phyloP scores from a whole-genome alignment of 2,888 invertebrate genomes.

The Eretmocerus hayati region DNA sequence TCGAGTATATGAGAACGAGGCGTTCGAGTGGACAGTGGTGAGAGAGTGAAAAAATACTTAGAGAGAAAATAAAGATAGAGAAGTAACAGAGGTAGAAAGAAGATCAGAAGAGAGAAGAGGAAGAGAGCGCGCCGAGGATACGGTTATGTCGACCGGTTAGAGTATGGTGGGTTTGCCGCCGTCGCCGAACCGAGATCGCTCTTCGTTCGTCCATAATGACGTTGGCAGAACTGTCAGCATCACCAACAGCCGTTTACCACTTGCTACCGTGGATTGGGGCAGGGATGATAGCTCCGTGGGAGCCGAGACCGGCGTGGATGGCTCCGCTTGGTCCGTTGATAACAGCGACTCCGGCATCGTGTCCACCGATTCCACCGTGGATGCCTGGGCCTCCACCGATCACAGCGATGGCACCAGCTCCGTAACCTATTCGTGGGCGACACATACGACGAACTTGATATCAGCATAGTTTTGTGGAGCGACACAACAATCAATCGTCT shows the following conservation, averaged over 20 bases:
- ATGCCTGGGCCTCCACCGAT: conserved; percentile 42
- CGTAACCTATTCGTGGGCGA: conserved; percentile 23
- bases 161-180: conserved; percentile 46
- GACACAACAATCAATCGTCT: conserved; percentile 5
- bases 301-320: conserved; percentile 46
- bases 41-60: not conserved
- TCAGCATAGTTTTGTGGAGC: conserved; percentile 18
- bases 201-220: no score
- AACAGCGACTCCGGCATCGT: conserved; percentile 46
- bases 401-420: conserved; percentile 43
- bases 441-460: conserved; percentile 16
- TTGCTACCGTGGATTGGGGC: conserved; percentile 39
- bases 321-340: conserved; percentile 47
- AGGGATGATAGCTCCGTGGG: conserved; percentile 47
- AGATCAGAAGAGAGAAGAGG: conserved; percentile 27
- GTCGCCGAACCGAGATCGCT: conserved; percentile 48
- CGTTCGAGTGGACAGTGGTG: conserved; percentile 10
- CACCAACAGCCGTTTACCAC: conserved; percentile 44
- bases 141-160: conserved; percentile 38
- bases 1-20: no score
- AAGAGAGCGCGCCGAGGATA: conserved; percentile 43
- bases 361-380: conserved; percentile 43
- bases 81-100: not conserved
- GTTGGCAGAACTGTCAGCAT: no score
- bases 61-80: conserved; percentile 1